Evolutionary conservation across 2,797 vertebrate species (phyloP), one percentile per base, ranked within the genome.

Genomic region (Phataginus tricuspis): DNA sequence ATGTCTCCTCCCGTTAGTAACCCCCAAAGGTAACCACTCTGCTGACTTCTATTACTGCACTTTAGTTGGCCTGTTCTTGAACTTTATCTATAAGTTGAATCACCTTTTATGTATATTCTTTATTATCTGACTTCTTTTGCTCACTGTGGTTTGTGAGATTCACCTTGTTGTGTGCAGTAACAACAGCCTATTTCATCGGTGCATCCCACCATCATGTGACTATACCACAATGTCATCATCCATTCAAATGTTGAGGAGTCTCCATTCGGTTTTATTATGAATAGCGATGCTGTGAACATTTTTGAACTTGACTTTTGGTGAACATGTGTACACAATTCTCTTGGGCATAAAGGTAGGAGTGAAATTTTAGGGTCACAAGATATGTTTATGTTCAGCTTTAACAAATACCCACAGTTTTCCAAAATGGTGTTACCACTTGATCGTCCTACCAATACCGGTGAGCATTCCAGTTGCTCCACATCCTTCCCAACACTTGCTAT

Each of bases 191-290:
- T 74, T 37, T 63, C 77, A 7, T 0, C 1, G 57, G 39, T 31
- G 5, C 4, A 1, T 1, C 1, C 69, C 45, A 2, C 71, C 25
- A 5, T 21, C 64, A 1, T 0, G 0, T 7, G 31, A 42, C 15
- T 8, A 9, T 7, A 9, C 27, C 42, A 10, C 59, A 4, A 5
- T 0, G 15, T 1, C 9, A 29, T 11, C 7, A n/a, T 2, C 49
- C n/a, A 1, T 16, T 80, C n/a, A 11, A 31, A n/a, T 21, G 45
- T 13, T 16, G 12, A 31, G 77, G 9, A 31, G 39, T 34, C 29
- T 87, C 72, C 82, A 14, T 3, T 2, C 27, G 23, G 27, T 15
- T 63, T 55, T 59, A 64, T 23, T 4, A 21, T 8, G 21, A 59
- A 6, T 0, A 45, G n/a, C 0, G 0, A 4, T 31, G 31, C 29